Conservation (phyloP, 2,797 vertebrate species). For the Gymnoscopelus braueri region DNA sequence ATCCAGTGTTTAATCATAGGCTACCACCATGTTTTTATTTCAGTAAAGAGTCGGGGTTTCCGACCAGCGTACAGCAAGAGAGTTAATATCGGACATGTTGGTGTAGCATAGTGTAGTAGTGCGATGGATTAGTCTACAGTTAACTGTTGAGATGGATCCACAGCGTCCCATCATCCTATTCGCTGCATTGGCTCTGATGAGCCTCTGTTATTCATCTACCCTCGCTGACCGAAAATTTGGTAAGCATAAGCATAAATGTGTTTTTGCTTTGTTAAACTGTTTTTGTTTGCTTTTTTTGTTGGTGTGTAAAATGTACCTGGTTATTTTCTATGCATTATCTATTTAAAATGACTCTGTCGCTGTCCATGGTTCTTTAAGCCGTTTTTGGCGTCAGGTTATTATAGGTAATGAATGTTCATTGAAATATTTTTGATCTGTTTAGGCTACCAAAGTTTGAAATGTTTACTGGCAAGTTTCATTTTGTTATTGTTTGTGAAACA, state of each 20-base stretch:
- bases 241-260: conserved; percentile 54
- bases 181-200: conserved; percentile 63
- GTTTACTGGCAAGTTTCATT: too few relatives aligned
- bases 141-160: conserved; percentile 68
- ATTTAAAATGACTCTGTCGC: neutral
- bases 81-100: conserved; percentile 48
- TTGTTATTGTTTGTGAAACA: too few relatives aligned
- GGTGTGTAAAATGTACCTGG: neutral
- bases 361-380: conserved; percentile 21
- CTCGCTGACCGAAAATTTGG: conserved; percentile 78
- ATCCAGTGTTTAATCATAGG: neutral
- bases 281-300: neutral
- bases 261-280: conserved; percentile 28
- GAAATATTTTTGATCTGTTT: conserved; percentile 12
- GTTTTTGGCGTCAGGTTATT: neutral
- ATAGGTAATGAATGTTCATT: neutral
- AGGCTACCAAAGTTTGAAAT: conserved; percentile 31
- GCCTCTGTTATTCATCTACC: conserved; percentile 64
- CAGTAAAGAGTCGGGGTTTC: conserved; percentile 17
- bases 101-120: conserved; percentile 61
- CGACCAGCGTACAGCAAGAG: conserved; percentile 29
- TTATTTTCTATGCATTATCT: neutral
- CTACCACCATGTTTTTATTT: conserved; percentile 23
- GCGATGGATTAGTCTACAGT: conserved; percentile 70
- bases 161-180: conserved; percentile 68